phyloP scores from a whole-genome alignment of 2,888 invertebrate genomes.

The Bugula neritina region DNA sequence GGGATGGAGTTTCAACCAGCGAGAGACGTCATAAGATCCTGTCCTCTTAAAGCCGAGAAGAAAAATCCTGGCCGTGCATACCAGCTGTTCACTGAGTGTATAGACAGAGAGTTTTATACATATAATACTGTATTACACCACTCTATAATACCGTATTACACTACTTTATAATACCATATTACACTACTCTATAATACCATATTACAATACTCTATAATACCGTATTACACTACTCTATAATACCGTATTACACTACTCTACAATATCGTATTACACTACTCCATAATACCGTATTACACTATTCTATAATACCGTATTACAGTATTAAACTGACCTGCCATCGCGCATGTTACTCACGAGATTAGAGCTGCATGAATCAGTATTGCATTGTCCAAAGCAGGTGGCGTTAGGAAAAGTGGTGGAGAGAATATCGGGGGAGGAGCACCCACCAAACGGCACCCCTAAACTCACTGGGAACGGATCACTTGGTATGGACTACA shows the following conservation, averaged over 20 bases:
- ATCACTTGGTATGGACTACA: neutral
- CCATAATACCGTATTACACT: no score
- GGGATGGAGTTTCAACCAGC: neutral
- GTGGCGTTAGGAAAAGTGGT: neutral
- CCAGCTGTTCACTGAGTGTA: neutral
- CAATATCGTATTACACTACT: no score
- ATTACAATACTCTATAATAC: no score
- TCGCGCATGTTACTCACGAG: neutral
- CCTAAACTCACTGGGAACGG: neutral
- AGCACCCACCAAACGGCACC: neutral
- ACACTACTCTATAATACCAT: no score
- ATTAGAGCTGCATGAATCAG: neutral
- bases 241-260: no score
- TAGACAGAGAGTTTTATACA: no score
- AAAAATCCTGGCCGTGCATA: neutral
- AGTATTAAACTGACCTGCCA: neutral
- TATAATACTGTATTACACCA: no score
- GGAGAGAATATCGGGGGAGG: neutral
- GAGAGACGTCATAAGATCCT: neutral
- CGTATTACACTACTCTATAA: no score
- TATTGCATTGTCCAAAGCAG: neutral
- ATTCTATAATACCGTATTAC: no score
- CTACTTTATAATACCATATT: no score
- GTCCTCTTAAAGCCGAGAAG: neutral
- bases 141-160: no score